Conservation (phyloP, 2,888 invertebrate genomes). For the Theristus sp. region DNA sequence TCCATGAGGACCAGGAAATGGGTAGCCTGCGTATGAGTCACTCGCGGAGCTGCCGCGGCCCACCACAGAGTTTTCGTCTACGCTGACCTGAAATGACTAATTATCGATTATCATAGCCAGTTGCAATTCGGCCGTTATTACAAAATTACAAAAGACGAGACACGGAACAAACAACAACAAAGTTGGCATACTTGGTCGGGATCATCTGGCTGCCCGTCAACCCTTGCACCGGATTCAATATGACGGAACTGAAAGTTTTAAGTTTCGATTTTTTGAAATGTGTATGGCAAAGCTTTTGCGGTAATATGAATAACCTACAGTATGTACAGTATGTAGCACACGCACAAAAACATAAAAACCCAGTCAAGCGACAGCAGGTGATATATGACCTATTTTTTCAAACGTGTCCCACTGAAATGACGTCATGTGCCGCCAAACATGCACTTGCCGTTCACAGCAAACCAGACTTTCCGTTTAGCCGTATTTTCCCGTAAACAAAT, state of each 20-base stretch:
- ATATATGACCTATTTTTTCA: too few relatives aligned
- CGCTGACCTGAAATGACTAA: neutral
- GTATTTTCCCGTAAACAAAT: too few relatives aligned
- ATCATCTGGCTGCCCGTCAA: neutral
- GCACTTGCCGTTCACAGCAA: too few relatives aligned
- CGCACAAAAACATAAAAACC: too few relatives aligned
- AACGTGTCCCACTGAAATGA: too few relatives aligned
- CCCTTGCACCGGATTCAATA: neutral
- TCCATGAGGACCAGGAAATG: neutral
- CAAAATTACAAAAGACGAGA: neutral
- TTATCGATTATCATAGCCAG: neutral
- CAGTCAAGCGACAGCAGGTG: too few relatives aligned
- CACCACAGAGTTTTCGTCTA: neutral
- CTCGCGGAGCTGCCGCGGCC: neutral
- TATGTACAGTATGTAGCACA: too few relatives aligned
- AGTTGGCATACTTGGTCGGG: neutral
- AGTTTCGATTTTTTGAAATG: neutral
- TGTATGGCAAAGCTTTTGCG: too few relatives aligned
- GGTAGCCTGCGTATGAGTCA: neutral
- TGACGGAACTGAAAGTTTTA: neutral
- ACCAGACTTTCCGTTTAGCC: too few relatives aligned
- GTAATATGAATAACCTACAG: too few relatives aligned
- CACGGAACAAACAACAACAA: neutral
- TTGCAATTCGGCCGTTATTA: too few relatives aligned
- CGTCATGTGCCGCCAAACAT: too few relatives aligned